Conservation (phyloP, 2,797 vertebrate genomes). For the Oophaga sylvatica region DNA sequence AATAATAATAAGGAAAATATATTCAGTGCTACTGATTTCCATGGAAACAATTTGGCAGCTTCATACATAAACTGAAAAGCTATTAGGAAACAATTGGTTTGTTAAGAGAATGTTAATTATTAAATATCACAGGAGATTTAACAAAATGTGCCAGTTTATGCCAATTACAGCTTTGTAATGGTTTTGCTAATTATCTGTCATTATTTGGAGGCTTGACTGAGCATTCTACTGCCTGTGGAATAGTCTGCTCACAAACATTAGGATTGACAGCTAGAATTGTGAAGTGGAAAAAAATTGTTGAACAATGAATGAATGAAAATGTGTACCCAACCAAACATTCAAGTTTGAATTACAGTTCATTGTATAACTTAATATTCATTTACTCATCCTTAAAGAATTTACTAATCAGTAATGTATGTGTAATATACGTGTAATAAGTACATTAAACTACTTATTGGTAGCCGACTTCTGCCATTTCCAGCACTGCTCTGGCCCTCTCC, state of each 20-base stretch:
- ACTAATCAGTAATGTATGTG: too few relatives aligned
- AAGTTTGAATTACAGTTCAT: neutral
- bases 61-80: conserved; percentile 47
- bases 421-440: too few relatives aligned
- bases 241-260: conserved; percentile 30
- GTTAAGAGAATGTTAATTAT: conserved; percentile 58
- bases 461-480: too few relatives aligned
- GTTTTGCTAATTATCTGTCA: conserved; percentile 47
- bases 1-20: conserved; percentile 5
- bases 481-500: too few relatives aligned
- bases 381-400: too few relatives aligned
- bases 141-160: conserved; percentile 55
- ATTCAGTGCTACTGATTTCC: conserved; percentile 37
- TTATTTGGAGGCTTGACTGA: conserved; percentile 37
- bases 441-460: too few relatives aligned
- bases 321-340: neutral
- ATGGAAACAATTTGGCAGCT: conserved; percentile 49
- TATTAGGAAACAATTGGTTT: conserved; percentile 59
- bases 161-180: conserved; percentile 56
- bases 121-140: conserved; percentile 51
- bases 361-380: too few relatives aligned
- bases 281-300: neutral
- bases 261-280: conserved; percentile 2
- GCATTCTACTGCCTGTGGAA: conserved; percentile 18
- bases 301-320: neutral